phyloP scores from a whole-genome alignment of 2,113 vertebrate species.

The Speoplatyrhinus poulsoni region DNA sequence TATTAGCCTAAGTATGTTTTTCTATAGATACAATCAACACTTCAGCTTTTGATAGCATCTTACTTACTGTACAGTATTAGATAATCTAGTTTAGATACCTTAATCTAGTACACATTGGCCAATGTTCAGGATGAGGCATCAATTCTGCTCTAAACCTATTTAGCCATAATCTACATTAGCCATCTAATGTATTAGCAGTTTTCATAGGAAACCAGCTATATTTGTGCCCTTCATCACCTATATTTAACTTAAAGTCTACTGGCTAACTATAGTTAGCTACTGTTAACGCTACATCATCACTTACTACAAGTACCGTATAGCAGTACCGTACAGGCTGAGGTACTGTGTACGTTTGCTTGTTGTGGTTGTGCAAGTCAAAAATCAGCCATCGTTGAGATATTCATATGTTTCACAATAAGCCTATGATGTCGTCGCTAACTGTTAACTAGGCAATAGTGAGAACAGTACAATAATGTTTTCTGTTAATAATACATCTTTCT shows the following conservation, averaged over 20 bases:
- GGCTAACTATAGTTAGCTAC: not conserved
- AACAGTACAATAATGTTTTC: not conserved
- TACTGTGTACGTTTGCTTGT: slow-evolving; percentile 26
- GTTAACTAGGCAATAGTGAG: not conserved
- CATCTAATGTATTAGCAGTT: not conserved
- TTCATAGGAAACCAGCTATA: not conserved
- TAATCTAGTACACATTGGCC: too few relatives aligned
- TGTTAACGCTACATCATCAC: not conserved
- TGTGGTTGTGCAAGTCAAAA: slow-evolving; percentile 11
- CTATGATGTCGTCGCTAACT: not conserved
- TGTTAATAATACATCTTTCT: slow-evolving; percentile 4
- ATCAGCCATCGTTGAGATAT: slow-evolving; percentile 10
- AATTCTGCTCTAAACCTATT: too few relatives aligned
- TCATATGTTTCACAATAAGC: not conserved
- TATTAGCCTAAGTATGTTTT: too few relatives aligned
- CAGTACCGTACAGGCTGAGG: slow-evolving; percentile 29
- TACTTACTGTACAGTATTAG: too few relatives aligned
- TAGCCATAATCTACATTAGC: not conserved
- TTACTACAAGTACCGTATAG: slow-evolving; percentile 10
- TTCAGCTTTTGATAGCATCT: too few relatives aligned
- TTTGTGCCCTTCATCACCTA: not conserved
- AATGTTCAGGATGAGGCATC: too few relatives aligned
- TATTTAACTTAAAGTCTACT: not conserved
- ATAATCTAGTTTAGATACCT: too few relatives aligned
- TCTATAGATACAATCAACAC: too few relatives aligned